Evolutionary conservation across 2,797 vertebrate genomes (phyloP), one percentile per base, ranked within the genome.

Genomic region (Leontocebus nigricollis): DNA sequence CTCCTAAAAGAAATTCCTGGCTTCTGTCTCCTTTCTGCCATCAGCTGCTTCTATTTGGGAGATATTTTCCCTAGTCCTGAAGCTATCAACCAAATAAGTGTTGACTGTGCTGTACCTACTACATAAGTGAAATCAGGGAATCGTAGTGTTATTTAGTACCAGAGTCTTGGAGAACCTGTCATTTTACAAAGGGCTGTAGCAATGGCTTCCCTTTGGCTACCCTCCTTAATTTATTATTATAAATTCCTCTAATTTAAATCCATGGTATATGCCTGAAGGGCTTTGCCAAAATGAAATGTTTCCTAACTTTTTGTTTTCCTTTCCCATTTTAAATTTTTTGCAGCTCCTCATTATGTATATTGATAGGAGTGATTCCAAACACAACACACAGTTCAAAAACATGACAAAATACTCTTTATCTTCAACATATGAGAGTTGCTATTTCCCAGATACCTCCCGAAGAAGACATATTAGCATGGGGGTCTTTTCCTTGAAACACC

Each of bases 251-350:
- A 48, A 41, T 46, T 76, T 90, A 93, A 93, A 15, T 15, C n/a
- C 11, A 64, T 36, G 10, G 11, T 92, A 22, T 87, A 50, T 86
- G 46, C 64, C 39, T 77, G 39, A 76, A 90, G 22, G 70, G n/a
- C 4, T 73, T 82, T 36, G 46, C 36, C 67, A 90, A 96, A 93
- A 75, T 48, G 61, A 87, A 95, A 90, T 36, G 20, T 46, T 88
- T 81, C 19, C 7, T 41, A 11, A n/a, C 61, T 93, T 88, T 82
- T 36, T 19, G 12, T 73, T 79, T 90, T 86, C 5, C 8, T 87
- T 87, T 88, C 55, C 26, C 80, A 81, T 61, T 93, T 90, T 77
- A 92, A 87, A 70, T 83, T 61, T 81, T 94, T n/a, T 36, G 11
- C 79, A 81, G 33, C 19, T 94, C 26, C 33, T 87, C 24, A 20